These are phyloP conservation scores for Leptinotarsa undecemlineata DNA, from an alignment of 1,140 invertebrate genomes.

Conservation along the genomic window DNA sequence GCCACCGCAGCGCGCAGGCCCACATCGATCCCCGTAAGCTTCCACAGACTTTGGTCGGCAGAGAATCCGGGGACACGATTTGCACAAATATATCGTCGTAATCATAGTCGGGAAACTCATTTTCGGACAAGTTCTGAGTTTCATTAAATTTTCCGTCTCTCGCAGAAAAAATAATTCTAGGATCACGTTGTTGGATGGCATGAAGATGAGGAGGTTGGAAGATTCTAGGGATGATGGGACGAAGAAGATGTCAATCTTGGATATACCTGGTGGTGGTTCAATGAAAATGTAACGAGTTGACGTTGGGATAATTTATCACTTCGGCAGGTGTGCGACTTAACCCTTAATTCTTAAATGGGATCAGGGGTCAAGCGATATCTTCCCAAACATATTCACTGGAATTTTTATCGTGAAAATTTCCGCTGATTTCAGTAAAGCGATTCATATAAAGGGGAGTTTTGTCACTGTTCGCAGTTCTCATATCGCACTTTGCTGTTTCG, in stretches of 20 bases:
- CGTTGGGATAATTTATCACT: too few species aligned
- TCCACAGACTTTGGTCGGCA: neutral
- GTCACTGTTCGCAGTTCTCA: too few species aligned
- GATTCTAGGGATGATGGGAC: neutral
- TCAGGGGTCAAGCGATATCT: too few species aligned
- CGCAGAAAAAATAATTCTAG: neutral
- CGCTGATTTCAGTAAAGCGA: too few species aligned
- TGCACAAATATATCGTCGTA: constrained; percentile 3
- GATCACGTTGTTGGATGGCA: neutral
- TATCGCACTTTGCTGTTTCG: too few species aligned
- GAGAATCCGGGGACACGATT: neutral
- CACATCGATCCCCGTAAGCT: constrained; percentile 12
- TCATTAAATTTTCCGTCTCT: neutral
- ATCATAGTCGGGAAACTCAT: constrained; percentile 1
- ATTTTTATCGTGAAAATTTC: too few species aligned
- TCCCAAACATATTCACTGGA: too few species aligned
- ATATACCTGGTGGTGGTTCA: neutral
- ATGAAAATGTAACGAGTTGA: too few species aligned
- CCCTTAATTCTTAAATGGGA: too few species aligned
- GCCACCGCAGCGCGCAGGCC: constrained; percentile 5
- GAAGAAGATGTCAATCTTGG: neutral
- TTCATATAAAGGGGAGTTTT: too few species aligned
- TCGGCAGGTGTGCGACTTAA: too few species aligned
- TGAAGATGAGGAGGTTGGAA: neutral
- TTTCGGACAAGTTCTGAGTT: constrained; percentile 2